Percentiles rank a stretch among this genome's conserved stretches.
phyloP scores from a whole-genome alignment of 2,888 invertebrate species.

The Lamellibrachia satsuma region DNA sequence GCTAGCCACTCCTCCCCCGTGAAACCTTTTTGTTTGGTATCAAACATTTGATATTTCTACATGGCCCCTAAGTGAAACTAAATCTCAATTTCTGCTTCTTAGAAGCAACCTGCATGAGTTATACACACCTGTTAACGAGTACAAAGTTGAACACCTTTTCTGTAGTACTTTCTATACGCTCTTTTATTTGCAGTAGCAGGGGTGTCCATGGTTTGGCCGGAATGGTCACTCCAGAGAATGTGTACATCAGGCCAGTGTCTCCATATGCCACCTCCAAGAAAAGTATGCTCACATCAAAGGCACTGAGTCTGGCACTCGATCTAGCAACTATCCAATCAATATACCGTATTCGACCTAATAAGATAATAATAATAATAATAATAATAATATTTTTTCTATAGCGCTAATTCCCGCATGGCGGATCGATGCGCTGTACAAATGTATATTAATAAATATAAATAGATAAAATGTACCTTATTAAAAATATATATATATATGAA shows the following conservation, averaged over 20 bases:
- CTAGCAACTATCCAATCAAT: no score
- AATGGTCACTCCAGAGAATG: constrained; percentile 74
- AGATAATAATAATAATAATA: no score
- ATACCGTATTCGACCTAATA: no score
- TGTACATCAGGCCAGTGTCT: constrained; percentile 74
- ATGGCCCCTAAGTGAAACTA: not conserved
- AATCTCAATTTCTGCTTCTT: not conserved
- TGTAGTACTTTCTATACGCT: constrained; percentile 69
- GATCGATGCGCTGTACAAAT: no score
- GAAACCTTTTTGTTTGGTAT: no score
- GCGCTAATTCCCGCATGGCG: no score
- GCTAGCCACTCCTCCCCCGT: no score
- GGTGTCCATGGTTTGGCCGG: constrained; percentile 75
- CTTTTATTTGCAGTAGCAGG: constrained; percentile 69
- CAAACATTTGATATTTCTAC: no score
- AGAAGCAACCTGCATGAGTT: not conserved
- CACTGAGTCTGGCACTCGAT: not conserved
- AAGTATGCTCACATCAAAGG: not conserved
- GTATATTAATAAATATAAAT: no score
- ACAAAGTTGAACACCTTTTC: constrained; percentile 75
- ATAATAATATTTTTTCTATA: no score
- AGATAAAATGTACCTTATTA: no score
- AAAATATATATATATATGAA: no score
- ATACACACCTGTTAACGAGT: constrained; percentile 72
- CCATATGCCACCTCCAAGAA: constrained; percentile 72